phyloP scores from a whole-genome alignment of 2,888 invertebrate species.

The Melieria omissa region DNA sequence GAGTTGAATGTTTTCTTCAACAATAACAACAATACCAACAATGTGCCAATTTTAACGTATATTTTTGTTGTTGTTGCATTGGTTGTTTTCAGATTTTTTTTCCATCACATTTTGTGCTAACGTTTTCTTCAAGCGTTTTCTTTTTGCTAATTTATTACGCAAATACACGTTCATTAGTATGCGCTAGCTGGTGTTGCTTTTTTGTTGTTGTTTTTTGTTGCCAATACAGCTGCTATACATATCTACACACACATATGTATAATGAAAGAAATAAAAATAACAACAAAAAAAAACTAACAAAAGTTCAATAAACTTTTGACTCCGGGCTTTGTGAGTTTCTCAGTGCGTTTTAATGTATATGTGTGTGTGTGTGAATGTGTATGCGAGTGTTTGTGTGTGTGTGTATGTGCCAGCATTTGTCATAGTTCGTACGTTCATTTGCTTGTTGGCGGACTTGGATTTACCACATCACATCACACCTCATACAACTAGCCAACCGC shows the following conservation, averaged over 20 bases:
- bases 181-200: slow-evolving; percentile 20
- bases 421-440: neutral
- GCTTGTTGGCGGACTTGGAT: neutral
- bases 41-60: no score
- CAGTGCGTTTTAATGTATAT: slow-evolving; percentile 15
- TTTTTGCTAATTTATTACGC: slow-evolving; percentile 53
- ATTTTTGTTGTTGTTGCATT: no score
- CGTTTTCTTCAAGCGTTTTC: slow-evolving; percentile 27
- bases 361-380: slow-evolving; percentile 12
- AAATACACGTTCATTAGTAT: slow-evolving; percentile 49
- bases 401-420: neutral
- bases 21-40: no score
- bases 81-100: no score
- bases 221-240: slow-evolving; percentile 34
- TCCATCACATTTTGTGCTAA: no score
- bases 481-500: neutral
- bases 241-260: slow-evolving; percentile 27
- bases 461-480: neutral
- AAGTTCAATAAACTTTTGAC: slow-evolving; percentile 61
- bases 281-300: slow-evolving; percentile 39
- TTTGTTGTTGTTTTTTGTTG: slow-evolving; percentile 44
- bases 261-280: slow-evolving; percentile 47
- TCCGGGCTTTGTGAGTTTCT: slow-evolving; percentile 19
- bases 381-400: neutral
- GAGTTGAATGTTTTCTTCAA: no score